A percentile compares a stretch with the other conserved stretches of the same genome.
Evolutionary conservation across 1,140 invertebrate genomes (phyloP).

Genomic region (Dryas iulia): DNA sequence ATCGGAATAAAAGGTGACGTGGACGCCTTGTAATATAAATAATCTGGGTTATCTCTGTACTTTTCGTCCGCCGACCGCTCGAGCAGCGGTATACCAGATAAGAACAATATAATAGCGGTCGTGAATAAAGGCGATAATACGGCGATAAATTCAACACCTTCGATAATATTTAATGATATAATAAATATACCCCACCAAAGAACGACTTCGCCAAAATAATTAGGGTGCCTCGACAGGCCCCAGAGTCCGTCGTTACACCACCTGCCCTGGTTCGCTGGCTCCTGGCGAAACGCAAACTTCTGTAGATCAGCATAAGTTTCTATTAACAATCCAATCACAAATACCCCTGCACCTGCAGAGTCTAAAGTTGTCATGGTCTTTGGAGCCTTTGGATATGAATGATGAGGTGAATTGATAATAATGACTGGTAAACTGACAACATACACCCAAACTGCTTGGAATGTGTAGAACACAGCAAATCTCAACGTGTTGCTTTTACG

Average conservation of each 20-base stretch:
- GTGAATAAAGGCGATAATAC: conserved; percentile 94
- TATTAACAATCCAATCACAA: conserved; percentile 89
- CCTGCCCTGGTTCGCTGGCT: conserved; percentile 92
- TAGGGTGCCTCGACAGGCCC: conserved; percentile 94
- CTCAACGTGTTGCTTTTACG: conserved; percentile 91
- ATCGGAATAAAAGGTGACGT: conserved; percentile 94
- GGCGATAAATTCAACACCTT: conserved; percentile 89
- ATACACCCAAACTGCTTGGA: conserved; percentile 97
- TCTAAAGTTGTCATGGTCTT: conserved; percentile 92
- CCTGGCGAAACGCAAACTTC: conserved; percentile 93
- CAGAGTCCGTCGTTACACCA: conserved; percentile 95
- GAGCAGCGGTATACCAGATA: conserved; percentile 92
- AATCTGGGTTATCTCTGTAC: conserved; percentile 91
- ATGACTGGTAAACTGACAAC: conserved; percentile 94
- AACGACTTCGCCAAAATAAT: conserved; percentile 97
- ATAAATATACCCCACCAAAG: conserved; percentile 97
- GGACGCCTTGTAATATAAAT: conserved; percentile 91
- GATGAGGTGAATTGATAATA: conserved; percentile 93
- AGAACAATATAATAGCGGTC: conserved; percentile 92
- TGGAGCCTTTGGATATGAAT: conserved; percentile 87
- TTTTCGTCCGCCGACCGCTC: conserved; percentile 93
- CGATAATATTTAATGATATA: conserved; percentile 92
- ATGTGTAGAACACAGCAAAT: conserved; percentile 95
- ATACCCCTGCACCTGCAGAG: conserved; percentile 91
- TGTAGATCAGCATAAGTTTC: conserved; percentile 95